These are phyloP conservation scores for Minunthozetes semirufus DNA, from an alignment of 2,888 invertebrate species.

Conservation along the genomic window DNA sequence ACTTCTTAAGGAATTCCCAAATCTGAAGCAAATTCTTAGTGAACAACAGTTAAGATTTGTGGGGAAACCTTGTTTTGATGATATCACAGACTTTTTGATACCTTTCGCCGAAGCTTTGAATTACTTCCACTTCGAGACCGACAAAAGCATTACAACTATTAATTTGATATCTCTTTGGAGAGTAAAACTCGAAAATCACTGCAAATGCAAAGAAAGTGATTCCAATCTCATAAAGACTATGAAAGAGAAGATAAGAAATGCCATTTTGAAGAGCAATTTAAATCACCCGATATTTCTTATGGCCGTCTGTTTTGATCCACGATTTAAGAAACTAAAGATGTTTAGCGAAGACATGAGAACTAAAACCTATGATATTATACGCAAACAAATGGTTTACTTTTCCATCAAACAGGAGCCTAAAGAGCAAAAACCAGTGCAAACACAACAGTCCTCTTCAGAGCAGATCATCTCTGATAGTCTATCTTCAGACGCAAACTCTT, in stretches of 20 bases:
- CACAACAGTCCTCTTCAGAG: background rate
- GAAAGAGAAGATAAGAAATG: conserved; percentile 3
- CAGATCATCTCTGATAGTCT: background rate
- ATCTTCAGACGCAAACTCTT: background rate
- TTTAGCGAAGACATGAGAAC: background rate
- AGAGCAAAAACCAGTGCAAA: too few species aligned
- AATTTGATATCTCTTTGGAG: conserved; percentile 26
- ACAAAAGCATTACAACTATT: background rate
- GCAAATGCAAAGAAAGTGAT: background rate
- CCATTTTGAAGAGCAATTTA: background rate
- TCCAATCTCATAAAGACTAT: background rate
- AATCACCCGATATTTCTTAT: conserved; percentile 1
- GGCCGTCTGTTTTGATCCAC: conserved; percentile 28
- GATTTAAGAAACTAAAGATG: conserved; percentile 26
- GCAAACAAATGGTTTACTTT: conserved; percentile 1
- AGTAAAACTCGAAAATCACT: conserved; percentile 28
- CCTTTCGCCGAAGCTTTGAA: conserved; percentile 1
- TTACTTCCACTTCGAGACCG: background rate
- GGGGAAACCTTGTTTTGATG: background rate
- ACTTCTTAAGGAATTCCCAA: conserved; percentile 12
- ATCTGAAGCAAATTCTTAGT: background rate
- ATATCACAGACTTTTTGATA: background rate
- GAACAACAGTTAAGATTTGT: background rate
- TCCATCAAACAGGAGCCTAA: background rate
- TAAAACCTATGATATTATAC: background rate